Evolutionary conservation across 2,888 invertebrate species (phyloP), one percentile per base, ranked within the genome.

Genomic region (Mongoloraphidia duomilia): DNA sequence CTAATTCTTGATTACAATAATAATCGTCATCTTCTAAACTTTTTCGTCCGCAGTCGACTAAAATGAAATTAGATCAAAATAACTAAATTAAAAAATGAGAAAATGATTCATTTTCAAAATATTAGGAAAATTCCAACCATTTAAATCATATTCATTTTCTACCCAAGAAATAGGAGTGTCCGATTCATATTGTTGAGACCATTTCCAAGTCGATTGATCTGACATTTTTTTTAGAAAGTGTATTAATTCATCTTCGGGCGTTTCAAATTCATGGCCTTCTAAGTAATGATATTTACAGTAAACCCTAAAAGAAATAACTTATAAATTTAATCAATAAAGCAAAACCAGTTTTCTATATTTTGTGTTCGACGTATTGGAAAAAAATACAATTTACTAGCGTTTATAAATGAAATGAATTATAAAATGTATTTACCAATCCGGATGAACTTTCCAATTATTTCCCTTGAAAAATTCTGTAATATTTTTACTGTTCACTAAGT

Each of bases 231-330:
- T 73, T 49, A 92, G 68, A 61, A 92, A 92, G 57, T 85, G 81
- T 46, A 78, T 69, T 4, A 89, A 65, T 61, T 89, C 87, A 1
- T 76, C 74, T 65, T 91, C 89, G 0, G 84, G 75, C n/a, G 75
- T 77, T 9, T 73, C 68, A 51, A 82, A 84, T 59, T 82, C 81
- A 58, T 85, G 84, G 0, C 82, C 83, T 63, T 85, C 84, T 46
- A 84, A 68, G 60, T 89, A 87, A 62, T 88, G 88, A 62, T 86
- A 90, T 60, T 85, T 85, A 64, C 91, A 91, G 63, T 90, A 91
- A 0, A 87, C 83, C 86, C 85, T 85, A 62, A 11, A 60, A 61
- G 47, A 50, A 51, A 51, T 9, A 10, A 44, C 33, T 41, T n/a
- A 35, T 35, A 35, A 50, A 49, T 37, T 41, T 5, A 38, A 8